A percentile compares a stretch with the other conserved stretches of the same genome.
phyloP scores from a whole-genome alignment of 1,140 invertebrate species.

The Brachionus manjavacas region DNA sequence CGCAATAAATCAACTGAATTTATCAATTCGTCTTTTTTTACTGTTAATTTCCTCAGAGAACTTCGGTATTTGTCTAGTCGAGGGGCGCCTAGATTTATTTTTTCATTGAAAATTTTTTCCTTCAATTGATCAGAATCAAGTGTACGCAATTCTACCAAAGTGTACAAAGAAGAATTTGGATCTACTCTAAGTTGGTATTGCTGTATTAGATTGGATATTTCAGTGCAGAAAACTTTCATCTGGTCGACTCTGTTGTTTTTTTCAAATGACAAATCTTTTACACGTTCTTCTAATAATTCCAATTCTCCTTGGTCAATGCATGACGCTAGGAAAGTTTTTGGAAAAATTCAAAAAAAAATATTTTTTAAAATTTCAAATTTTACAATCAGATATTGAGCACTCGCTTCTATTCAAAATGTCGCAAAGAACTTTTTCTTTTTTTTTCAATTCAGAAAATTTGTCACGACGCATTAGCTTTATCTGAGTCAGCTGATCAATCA shows the following conservation, averaged over 20 bases:
- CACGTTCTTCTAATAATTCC: background rate
- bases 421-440: background rate
- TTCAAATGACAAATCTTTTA: slow-evolving; percentile 4
- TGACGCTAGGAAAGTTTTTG: background rate
- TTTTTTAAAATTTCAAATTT: background rate
- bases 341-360: background rate
- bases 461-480: background rate
- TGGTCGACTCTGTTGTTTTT: background rate
- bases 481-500: background rate
- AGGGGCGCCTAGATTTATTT: background rate
- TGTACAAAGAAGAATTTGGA: background rate
- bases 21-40: slow-evolving; percentile 18
- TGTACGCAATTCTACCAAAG: background rate
- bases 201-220: background rate
- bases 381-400: background rate
- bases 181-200: background rate
- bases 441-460: background rate
- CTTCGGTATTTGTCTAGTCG: background rate
- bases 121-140: background rate
- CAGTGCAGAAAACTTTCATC: background rate
- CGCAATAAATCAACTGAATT: background rate
- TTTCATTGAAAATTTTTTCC: background rate
- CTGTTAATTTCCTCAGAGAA: background rate
- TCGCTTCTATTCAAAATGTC: background rate
- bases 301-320: background rate